Percentiles rank a stretch among this genome's conserved stretches.
Conservation (phyloP, 2,888 invertebrate species). For the Pterostichus madidus region DNA sequence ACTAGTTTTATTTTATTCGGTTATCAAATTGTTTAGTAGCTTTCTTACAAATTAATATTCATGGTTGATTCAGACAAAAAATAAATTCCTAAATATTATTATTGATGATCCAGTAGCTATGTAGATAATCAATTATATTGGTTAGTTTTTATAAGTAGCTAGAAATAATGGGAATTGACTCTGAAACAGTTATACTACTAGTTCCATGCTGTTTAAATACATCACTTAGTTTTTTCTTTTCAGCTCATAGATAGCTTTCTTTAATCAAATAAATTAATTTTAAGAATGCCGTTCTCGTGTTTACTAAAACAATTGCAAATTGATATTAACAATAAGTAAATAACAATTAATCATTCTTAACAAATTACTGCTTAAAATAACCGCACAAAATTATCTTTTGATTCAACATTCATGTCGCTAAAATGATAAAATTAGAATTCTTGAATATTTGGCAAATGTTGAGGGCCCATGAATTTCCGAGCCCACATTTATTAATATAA, state of each 20-base stretch:
- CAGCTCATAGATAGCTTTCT: conserved; percentile 13
- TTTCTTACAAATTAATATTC: conserved; percentile 44
- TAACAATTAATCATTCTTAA: conserved; percentile 25
- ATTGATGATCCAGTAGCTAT: conserved; percentile 53
- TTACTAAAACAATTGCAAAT: conserved; percentile 45
- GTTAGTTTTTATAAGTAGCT: conserved; percentile 49
- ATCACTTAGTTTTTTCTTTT: conserved; percentile 46
- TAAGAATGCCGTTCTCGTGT: conserved; percentile 24
- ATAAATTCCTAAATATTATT: conserved; percentile 44
- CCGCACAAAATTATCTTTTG: neutral
- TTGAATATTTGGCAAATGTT: too few species aligned
- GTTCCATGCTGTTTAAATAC: conserved; percentile 48
- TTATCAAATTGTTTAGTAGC: conserved; percentile 3
- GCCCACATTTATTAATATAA: too few species aligned
- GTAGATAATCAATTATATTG: conserved; percentile 54
- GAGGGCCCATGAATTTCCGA: too few species aligned
- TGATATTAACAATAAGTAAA: conserved; percentile 21
- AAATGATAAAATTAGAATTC: too few species aligned
- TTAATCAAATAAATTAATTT: conserved; percentile 39
- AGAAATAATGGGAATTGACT: conserved; percentile 44
- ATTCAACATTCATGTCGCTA: too few species aligned
- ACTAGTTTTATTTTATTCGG: neutral
- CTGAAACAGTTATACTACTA: conserved; percentile 49
- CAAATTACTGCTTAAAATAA: neutral
- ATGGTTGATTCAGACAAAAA: conserved; percentile 23